Conservation (phyloP, 2,797 vertebrate genomes). For the Varecia variegata region DNA sequence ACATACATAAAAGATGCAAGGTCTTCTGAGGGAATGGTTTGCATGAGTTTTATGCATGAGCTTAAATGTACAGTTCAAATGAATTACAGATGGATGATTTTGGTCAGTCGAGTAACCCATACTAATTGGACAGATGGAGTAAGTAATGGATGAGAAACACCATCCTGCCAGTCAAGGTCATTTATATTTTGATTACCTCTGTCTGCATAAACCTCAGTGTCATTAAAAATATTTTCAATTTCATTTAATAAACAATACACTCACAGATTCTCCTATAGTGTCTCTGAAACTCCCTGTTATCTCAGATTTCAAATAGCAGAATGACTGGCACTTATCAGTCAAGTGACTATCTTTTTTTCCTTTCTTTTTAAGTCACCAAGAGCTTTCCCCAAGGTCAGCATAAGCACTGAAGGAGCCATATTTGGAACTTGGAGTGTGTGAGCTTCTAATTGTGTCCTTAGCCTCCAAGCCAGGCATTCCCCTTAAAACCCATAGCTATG, state of each 20-base stretch:
- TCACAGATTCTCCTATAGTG: neutral
- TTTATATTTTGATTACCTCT: constrained; percentile 47
- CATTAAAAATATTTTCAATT: constrained; percentile 27
- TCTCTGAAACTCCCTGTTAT: neutral
- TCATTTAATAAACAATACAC: neutral
- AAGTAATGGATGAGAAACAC: neutral
- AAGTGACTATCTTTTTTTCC: neutral
- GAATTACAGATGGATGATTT: neutral
- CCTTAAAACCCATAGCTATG: neutral
- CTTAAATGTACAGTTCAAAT: neutral
- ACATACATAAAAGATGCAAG: neutral
- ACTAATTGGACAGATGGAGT: neutral
- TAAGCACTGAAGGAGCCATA: neutral
- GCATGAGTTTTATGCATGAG: neutral
- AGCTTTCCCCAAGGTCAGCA: constrained; percentile 41
- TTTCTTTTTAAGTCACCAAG: constrained; percentile 3
- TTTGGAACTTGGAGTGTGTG: neutral
- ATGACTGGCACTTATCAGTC: neutral
- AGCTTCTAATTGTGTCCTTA: constrained; percentile 46
- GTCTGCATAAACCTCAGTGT: neutral
- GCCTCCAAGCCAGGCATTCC: neutral
- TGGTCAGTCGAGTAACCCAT: neutral
- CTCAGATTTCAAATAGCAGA: constrained; percentile 22
- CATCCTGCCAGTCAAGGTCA: neutral
- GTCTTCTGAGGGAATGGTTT: neutral